These are phyloP conservation scores for Propsilocerus akamusi DNA, from an alignment of 1,140 invertebrate genomes.

Conservation along the genomic window DNA sequence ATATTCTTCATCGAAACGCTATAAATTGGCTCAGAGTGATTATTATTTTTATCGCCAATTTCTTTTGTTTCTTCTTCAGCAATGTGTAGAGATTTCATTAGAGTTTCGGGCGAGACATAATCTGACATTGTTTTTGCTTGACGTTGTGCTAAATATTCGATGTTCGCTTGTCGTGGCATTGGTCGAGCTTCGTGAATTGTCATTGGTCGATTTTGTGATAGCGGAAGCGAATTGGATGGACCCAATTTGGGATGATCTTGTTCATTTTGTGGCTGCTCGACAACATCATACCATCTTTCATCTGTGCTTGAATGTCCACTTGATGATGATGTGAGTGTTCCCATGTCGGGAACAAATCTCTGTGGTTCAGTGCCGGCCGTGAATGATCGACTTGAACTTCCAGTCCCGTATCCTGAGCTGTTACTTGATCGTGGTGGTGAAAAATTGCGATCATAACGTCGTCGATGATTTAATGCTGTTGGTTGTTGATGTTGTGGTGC, in stretches of 20 bases:
- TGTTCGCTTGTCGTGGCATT: constrained; percentile 10
- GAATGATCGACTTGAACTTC: constrained; percentile 36
- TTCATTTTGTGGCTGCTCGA: constrained; percentile 6
- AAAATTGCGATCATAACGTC: constrained; percentile 50
- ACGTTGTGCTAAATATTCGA: constrained; percentile 11
- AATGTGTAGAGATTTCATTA: constrained; percentile 8
- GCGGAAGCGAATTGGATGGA: constrained; percentile 5
- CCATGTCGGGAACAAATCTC: constrained; percentile 11
- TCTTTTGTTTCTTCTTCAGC: constrained; percentile 6
- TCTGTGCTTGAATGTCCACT: constrained; percentile 42
- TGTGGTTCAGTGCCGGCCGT: constrained; percentile 7
- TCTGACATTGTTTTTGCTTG: constrained; percentile 7
- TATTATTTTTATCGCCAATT: too few species aligned
- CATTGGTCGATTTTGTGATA: constrained; percentile 24
- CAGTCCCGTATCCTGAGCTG: constrained; percentile 70
- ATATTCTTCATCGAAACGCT: constrained; percentile 12
- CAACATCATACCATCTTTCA: constrained; percentile 37
- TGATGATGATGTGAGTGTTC: constrained; percentile 39
- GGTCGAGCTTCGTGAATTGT: constrained; percentile 24
- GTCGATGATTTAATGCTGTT: constrained; percentile 35
- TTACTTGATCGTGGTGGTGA: constrained; percentile 66
- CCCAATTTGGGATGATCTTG: constrained; percentile 8
- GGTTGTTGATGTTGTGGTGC: constrained; percentile 25
- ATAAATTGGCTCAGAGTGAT: constrained; percentile 28
- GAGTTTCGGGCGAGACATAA: not conserved